Evolutionary conservation across 2,113 vertebrate genomes (phyloP), one percentile per base, ranked within the genome.

Genomic region (Kryptolebias marmoratus): DNA sequence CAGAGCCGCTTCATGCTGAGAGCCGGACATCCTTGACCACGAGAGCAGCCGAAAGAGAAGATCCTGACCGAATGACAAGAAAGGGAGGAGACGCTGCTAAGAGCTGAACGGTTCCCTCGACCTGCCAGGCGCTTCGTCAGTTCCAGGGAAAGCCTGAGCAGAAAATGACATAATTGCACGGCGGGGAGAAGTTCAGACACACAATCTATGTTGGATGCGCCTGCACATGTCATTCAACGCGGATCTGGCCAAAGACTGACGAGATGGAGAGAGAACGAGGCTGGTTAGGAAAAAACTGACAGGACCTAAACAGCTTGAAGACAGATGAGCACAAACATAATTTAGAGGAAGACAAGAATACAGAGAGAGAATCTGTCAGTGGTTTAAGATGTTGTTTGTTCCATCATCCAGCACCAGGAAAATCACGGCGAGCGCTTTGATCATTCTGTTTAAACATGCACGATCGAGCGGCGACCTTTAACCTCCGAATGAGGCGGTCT

Each of bases 141-240:
- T 72, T 82, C 65, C 7, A 75, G 80, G 82, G 80, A 87, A 84
- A 87, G 68, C 80, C 80, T 75, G 58, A 85, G 87, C 77, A 84
- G 68, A 84, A 88, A 87, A 86, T 71, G 79, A 87, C 77, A 86
- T 84, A 87, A 89, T 87, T 87, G 84, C 75, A 84, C 5, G 77
- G 68, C 73, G 53, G 71, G 63, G 69, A 82, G 69, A 82, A 56
- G 71, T 79, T 80, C 77, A 81, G 79, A 74, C 55, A 70, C 75
- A 64, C 54, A 32, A 57, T 57, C 65, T 53, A 14, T 1, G 75
- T 39, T 80, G 82, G 49, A 82, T 36, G 50, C 1, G 45, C 60
- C 79, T 11, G 18, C 72, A 50, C 39, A 4, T 1, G 68, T 86
- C 83, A 87, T 36, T 85, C 81, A 76, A 16, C 8, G 2, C 59